Evolutionary conservation across 2,113 vertebrate species (phyloP), one percentile per base, ranked within the genome.

Genomic region (Indicator maculatus): DNA sequence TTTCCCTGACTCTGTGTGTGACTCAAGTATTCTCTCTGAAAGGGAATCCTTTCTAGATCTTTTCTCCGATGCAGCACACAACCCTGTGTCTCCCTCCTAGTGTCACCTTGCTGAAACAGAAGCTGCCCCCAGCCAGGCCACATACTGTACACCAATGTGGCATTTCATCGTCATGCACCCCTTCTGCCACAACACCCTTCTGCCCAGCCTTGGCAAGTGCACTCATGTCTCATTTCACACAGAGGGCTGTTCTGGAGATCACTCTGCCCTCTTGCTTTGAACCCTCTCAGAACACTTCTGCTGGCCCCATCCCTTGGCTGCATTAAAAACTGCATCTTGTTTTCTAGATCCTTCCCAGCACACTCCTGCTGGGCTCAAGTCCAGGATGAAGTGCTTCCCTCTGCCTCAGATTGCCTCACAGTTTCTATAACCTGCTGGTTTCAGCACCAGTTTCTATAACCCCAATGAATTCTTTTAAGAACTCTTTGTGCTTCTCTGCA

Each of bases 381-480:
- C 44, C 69, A 28, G 1, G 0, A 2, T 6, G 20, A 69, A 36
- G 44, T 18, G 39, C 47, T 27, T 11, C 7, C 17, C 23, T 61
- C 41, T 65, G 26, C 39, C 44, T 53, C 11, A 0, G 5, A 12
- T 2, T 19, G 12, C 4, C 24, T 84, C 45, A n/a, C 30, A 8
- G 11, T 23, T 81, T 78, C 59, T 80, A 3, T 23, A 76, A 36
- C 5, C 31, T 55, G 6, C 11, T 17, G 50, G 50, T 52, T 52
- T 52, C 50, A 33, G 28, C 31, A n/a, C 19, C 30, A 7, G 8
- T 23, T 81, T 78, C 59, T 80, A 3, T 23, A 76, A 41, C 5
- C 31, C 15, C 1, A 4, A 60, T 38, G 2, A 1, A 0, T 47
- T 52, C 30, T 33, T 18, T 18, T 11, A 24, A 0, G 5, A 30